phyloP scores from a whole-genome alignment of 2,888 invertebrate species.

The Heliconius hortense region DNA sequence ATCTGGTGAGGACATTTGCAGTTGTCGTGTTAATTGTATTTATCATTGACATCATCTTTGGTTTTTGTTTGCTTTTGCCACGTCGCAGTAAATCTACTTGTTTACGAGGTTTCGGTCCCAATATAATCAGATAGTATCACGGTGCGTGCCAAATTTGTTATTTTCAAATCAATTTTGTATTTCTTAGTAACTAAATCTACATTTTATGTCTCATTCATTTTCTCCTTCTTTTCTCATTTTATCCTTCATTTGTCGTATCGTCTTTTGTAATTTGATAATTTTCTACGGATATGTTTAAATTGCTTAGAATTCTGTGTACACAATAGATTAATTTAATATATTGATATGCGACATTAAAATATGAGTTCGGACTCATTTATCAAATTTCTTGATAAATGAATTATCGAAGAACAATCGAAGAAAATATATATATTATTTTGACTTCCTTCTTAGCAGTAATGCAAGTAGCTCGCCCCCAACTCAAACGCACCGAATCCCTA shows the following conservation, averaged over 20 bases:
- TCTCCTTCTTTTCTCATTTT: too few relatives aligned
- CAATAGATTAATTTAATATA: too few relatives aligned
- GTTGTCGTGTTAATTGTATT: constrained; percentile 53
- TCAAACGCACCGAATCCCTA: constrained; percentile 34
- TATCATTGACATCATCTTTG: constrained; percentile 60
- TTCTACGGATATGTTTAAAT: background rate
- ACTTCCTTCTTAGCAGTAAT: background rate
- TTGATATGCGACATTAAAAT: too few relatives aligned
- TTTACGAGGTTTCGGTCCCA: constrained; percentile 54
- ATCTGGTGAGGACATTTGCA: constrained; percentile 50
- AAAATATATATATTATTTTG: background rate
- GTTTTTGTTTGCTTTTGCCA: constrained; percentile 44
- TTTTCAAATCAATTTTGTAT: constrained; percentile 40
- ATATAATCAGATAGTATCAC: constrained; percentile 52
- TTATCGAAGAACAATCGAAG: too few relatives aligned
- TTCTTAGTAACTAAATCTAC: constrained; percentile 20
- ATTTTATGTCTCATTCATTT: constrained; percentile 18
- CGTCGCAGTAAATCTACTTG: constrained; percentile 55
- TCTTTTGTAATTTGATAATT: background rate
- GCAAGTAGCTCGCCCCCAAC: constrained; percentile 28
- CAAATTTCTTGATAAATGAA: too few relatives aligned
- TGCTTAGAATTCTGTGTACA: too few relatives aligned
- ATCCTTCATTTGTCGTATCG: background rate
- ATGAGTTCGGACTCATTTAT: too few relatives aligned
- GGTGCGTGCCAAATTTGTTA: constrained; percentile 46